phyloP scores from a whole-genome alignment of 2,113 vertebrate species.

The Serilophus lunatus region DNA sequence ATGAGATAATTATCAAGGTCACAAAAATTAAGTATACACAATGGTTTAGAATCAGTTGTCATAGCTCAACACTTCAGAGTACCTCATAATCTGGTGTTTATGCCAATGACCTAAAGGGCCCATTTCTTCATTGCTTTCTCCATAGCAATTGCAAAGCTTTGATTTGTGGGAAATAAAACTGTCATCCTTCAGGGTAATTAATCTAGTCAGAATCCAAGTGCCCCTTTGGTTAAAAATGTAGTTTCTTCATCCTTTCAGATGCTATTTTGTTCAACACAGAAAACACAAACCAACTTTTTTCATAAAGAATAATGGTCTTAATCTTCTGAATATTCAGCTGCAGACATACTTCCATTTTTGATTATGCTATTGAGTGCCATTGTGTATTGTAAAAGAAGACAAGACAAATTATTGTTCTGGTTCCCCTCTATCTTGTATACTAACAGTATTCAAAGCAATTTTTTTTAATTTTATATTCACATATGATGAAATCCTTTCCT shows the following conservation, averaged over 20 bases:
- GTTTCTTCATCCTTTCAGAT: neutral
- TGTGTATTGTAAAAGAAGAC: neutral
- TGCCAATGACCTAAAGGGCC: neutral
- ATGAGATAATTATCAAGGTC: neutral
- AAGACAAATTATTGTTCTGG: neutral
- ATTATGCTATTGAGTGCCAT: neutral
- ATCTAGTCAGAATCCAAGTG: neutral
- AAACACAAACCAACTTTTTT: neutral
- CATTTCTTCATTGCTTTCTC: neutral
- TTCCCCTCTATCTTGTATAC: neutral
- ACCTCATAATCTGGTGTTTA: neutral
- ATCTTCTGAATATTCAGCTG: neutral
- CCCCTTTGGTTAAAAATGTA: neutral
- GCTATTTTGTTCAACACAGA: neutral
- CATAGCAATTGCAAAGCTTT: neutral
- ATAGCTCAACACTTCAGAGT: neutral
- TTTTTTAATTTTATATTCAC: neutral
- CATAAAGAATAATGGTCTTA: neutral
- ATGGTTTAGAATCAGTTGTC: neutral
- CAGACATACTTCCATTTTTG: neutral
- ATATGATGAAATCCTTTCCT: neutral
- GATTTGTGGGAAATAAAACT: neutral
- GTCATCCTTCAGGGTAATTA: neutral
- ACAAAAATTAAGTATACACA: neutral
- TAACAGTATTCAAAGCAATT: neutral